Evolutionary conservation across 2,888 invertebrate species (phyloP).

Genomic region (Noctua pronuba): DNA sequence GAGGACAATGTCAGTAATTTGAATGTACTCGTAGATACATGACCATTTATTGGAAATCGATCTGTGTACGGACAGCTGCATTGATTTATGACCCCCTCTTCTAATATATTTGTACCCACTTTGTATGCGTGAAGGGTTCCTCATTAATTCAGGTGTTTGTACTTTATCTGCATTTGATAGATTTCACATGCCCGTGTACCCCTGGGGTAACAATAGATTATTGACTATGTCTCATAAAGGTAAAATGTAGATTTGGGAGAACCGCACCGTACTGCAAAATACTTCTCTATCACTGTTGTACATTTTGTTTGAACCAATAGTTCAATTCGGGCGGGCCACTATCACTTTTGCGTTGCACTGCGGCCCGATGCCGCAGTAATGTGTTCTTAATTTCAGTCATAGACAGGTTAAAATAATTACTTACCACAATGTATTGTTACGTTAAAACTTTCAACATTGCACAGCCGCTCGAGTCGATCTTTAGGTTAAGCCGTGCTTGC

Average conservation of each 20-base stretch:
- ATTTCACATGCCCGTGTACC: background rate
- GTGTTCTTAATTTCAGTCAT: background rate
- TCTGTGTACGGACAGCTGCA: background rate
- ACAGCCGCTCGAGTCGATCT: too few species aligned
- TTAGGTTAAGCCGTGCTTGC: too few species aligned
- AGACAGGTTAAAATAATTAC: background rate
- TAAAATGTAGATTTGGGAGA: background rate
- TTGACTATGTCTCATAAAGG: background rate
- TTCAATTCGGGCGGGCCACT: background rate
- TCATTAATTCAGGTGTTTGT: constrained; percentile 27
- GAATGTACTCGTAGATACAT: constrained; percentile 22
- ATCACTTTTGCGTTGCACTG: background rate
- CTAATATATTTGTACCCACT: constrained; percentile 18
- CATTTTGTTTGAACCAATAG: background rate
- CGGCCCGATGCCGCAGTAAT: background rate
- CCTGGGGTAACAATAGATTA: background rate
- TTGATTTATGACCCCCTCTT: constrained; percentile 21
- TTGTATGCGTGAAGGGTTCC: constrained; percentile 15
- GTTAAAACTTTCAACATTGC: background rate
- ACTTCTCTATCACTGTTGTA: background rate
- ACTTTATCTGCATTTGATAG: constrained; percentile 9
- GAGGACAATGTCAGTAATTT: constrained; percentile 9
- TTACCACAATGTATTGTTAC: background rate
- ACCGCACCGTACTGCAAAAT: background rate
- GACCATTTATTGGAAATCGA: constrained; percentile 29